phyloP scores from a whole-genome alignment of 2,888 invertebrate genomes.

The Petrolisthes manimaculis region DNA sequence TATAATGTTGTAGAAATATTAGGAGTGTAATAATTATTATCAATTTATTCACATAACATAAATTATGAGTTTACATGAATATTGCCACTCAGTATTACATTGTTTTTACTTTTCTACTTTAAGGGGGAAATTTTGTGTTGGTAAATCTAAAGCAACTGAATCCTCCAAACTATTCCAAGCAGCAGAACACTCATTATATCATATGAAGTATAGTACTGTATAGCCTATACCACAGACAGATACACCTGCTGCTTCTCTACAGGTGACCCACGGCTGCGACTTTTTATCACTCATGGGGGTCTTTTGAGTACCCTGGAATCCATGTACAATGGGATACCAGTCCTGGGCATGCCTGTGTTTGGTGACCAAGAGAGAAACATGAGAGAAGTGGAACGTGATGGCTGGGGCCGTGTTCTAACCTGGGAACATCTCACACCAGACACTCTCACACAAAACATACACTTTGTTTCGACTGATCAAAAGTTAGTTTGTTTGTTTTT shows the following conservation, averaged over 20 bases:
- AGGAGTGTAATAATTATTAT: too few relatives aligned
- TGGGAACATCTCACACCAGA: slow-evolving; percentile 52
- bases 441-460: slow-evolving; percentile 16
- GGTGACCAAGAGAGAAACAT: slow-evolving; percentile 74
- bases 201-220: too few relatives aligned
- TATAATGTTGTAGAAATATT: too few relatives aligned
- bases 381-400: slow-evolving; percentile 69
- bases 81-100: too few relatives aligned
- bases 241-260: background rate
- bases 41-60: too few relatives aligned
- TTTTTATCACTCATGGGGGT: slow-evolving; percentile 82
- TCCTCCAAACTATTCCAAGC: too few relatives aligned
- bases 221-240: too few relatives aligned
- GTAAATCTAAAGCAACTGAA: too few relatives aligned
- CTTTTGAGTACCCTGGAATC: slow-evolving; percentile 80
- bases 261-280: slow-evolving; percentile 68
- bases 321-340: slow-evolving; percentile 77
- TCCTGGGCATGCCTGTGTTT: slow-evolving; percentile 73
- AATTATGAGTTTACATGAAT: too few relatives aligned
- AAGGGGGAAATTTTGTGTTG: too few relatives aligned
- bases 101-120: too few relatives aligned
- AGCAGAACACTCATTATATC: too few relatives aligned
- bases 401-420: slow-evolving; percentile 40
- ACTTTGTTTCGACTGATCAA: slow-evolving; percentile 23
- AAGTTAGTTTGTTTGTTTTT: slow-evolving; percentile 44